These are phyloP conservation scores for Orius insidiosus DNA, from an alignment of 1,140 invertebrate species.

Conservation along the genomic window DNA sequence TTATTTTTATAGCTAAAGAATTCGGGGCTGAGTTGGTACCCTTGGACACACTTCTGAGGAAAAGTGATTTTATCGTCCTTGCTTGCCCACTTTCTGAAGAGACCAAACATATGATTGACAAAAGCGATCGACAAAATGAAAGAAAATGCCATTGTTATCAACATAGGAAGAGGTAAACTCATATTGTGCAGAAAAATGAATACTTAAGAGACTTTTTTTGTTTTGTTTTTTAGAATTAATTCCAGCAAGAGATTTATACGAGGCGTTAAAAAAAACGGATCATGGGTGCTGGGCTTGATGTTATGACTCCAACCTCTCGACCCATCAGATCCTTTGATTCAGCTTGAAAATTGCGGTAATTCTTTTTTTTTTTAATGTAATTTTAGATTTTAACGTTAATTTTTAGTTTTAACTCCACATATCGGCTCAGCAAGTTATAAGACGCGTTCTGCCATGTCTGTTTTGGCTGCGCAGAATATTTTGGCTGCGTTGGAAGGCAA, in stretches of 20 bases:
- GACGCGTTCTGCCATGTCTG: constrained; percentile 62
- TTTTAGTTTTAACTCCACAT: constrained; percentile 41
- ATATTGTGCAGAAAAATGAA: too few relatives aligned
- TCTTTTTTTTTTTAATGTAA: too few relatives aligned
- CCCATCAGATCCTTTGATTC: constrained; percentile 50
- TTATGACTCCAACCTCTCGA: constrained; percentile 78
- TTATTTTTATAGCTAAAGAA: constrained; percentile 33
- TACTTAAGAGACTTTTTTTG: too few relatives aligned
- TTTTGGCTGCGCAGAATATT: constrained; percentile 61
- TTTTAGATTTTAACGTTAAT: background rate
- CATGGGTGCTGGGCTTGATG: constrained; percentile 74
- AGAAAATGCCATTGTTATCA: constrained; percentile 53
- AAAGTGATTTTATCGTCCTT: constrained; percentile 62
- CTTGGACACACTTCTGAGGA: constrained; percentile 44
- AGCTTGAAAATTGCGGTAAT: constrained; percentile 61
- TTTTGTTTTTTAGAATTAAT: constrained; percentile 36
- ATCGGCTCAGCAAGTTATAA: constrained; percentile 66
- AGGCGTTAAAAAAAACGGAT: constrained; percentile 55
- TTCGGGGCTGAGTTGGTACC: constrained; percentile 48
- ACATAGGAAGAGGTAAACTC: constrained; percentile 46
- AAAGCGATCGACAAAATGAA: constrained; percentile 65
- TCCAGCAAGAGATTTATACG: constrained; percentile 56
- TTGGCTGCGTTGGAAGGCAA: constrained; percentile 52
- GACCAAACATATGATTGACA: constrained; percentile 54
- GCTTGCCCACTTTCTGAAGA: constrained; percentile 48